Evolutionary conservation across 1,140 invertebrate genomes (phyloP).

Genomic region (Bombus huntii): DNA sequence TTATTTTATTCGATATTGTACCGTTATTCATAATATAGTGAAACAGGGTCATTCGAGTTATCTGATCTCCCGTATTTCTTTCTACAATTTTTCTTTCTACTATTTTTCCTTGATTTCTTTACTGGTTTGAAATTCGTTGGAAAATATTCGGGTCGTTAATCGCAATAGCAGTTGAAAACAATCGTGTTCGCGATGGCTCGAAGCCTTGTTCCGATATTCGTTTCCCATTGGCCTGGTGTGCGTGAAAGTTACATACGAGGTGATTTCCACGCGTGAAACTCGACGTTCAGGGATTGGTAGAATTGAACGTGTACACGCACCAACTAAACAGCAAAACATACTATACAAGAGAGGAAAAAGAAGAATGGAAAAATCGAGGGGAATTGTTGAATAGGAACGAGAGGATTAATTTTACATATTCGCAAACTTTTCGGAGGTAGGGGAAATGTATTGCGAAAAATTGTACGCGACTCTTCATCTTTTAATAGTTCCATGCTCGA

Average conservation of each 20-base stretch:
- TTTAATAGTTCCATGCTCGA: constrained; percentile 18
- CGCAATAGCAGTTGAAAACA: constrained; percentile 38
- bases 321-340: background rate
- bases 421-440: background rate
- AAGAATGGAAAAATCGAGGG: background rate
- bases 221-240: background rate
- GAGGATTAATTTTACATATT: constrained; percentile 31
- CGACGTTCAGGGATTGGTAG: too few species aligned
- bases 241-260: background rate
- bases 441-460: background rate
- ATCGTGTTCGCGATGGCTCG: constrained; percentile 8
- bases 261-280: constrained; percentile 28
- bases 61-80: too few species aligned
- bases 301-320: background rate
- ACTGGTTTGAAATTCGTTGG: constrained; percentile 4
- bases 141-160: constrained; percentile 40
- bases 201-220: constrained; percentile 11
- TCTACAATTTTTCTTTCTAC: too few species aligned
- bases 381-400: constrained; percentile 25
- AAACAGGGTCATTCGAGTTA: too few species aligned
- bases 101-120: background rate
- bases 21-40: too few species aligned
- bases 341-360: background rate
- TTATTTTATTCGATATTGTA: too few species aligned
- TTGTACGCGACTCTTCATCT: background rate